Evolutionary conservation across 2,888 invertebrate genomes (phyloP).

Genomic region (Agrotis segetum): DNA sequence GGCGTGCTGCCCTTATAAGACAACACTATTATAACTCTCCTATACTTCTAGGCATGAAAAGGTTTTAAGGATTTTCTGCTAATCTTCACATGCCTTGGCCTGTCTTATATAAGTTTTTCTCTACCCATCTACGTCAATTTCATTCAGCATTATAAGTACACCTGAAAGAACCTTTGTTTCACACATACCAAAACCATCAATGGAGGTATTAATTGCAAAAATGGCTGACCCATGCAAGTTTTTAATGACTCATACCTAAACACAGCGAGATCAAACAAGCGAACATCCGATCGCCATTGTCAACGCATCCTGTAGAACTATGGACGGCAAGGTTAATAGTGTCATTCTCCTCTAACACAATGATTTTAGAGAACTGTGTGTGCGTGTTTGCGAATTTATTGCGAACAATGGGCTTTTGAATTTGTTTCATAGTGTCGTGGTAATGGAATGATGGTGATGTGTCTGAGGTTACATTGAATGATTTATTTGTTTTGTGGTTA

Average conservation of each 20-base stretch:
- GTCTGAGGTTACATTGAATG: conserved; percentile 18
- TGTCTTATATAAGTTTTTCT: background rate
- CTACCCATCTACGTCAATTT: too few relatives aligned
- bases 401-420: conserved; percentile 54
- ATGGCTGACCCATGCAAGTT: conserved; percentile 11
- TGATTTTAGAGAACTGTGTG: conserved; percentile 49
- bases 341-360: conserved; percentile 49
- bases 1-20: too few relatives aligned
- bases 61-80: too few relatives aligned
- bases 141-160: background rate
- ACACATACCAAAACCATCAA: background rate
- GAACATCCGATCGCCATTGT: conserved; percentile 64
- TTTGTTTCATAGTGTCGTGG: conserved; percentile 29
- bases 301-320: conserved; percentile 51
- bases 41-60: too few relatives aligned
- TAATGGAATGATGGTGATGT: conserved; percentile 21
- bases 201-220: conserved; percentile 16
- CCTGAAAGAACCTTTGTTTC: background rate
- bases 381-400: conserved; percentile 50
- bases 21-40: too few relatives aligned
- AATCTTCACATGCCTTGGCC: background rate
- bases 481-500: background rate
- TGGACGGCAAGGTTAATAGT: conserved; percentile 55
- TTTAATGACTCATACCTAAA: conserved; percentile 55
- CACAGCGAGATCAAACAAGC: conserved; percentile 57